Evolutionary conservation across 2,113 vertebrate species (phyloP).

Genomic region (Mus spicilegus): DNA sequence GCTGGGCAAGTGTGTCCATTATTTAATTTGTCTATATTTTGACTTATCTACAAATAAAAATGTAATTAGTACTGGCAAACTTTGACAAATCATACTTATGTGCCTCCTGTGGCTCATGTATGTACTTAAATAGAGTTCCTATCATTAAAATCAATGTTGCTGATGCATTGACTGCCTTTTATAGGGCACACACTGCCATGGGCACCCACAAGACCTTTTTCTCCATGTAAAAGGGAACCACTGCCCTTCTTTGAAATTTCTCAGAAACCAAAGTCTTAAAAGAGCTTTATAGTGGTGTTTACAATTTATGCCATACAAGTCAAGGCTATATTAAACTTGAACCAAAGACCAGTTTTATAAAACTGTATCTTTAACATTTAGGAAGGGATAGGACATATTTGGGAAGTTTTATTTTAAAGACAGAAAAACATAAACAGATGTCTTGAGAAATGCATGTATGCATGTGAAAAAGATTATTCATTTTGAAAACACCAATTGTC

Average conservation of each 20-base stretch:
- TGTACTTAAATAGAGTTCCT: neutral
- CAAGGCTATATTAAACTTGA: constrained; percentile 43
- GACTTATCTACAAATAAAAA: neutral
- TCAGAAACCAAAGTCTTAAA: neutral
- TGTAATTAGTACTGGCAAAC: neutral
- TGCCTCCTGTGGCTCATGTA: neutral
- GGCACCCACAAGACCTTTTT: neutral
- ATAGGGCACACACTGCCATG: neutral
- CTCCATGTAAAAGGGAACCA: neutral
- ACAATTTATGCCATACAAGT: neutral
- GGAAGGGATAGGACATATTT: neutral
- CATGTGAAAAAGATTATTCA: constrained; percentile 61
- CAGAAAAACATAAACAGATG: constrained; percentile 45
- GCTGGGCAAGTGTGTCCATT: neutral
- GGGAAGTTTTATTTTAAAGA: neutral
- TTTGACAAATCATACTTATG: constrained; percentile 1
- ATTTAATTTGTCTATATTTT: constrained; percentile 48
- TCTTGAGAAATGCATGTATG: constrained; percentile 41
- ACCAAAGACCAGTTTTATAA: constrained; percentile 38
- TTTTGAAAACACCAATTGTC: constrained; percentile 50
- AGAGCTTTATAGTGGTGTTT: neutral
- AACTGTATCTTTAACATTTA: constrained; percentile 12
- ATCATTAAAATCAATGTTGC: neutral
- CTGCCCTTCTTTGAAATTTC: neutral
- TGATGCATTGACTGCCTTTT: neutral